Evolutionary conservation across 2,797 vertebrate genomes (phyloP).

Genomic region (Neosilurus hyrtlii): DNA sequence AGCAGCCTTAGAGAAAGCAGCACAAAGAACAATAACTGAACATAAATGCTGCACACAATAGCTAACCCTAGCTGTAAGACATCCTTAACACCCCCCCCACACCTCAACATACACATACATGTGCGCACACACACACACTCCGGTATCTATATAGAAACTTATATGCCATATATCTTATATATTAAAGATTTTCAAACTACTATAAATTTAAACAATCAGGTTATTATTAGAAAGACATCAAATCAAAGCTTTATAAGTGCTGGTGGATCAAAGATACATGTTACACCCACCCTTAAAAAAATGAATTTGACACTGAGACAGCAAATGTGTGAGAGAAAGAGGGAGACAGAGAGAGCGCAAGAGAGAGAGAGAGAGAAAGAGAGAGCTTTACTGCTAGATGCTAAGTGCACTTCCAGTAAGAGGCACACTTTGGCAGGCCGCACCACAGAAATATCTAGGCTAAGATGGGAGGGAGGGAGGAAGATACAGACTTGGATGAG

Average conservation of each 20-base stretch:
- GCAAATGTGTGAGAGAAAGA: too few species aligned
- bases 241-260: conserved; percentile 26
- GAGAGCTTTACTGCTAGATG: conserved; percentile 44
- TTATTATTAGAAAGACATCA: neutral
- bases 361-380: conserved; percentile 15
- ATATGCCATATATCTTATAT: conserved; percentile 26
- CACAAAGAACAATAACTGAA: conserved; percentile 39
- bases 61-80: neutral
- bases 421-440: conserved; percentile 53
- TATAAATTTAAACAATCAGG: neutral
- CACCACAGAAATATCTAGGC: conserved; percentile 53
- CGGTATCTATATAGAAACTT: neutral
- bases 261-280: conserved; percentile 17
- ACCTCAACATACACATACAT: conserved; percentile 6
- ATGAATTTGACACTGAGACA: neutral
- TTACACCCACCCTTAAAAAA: neutral
- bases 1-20: conserved; percentile 41
- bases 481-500: conserved; percentile 13
- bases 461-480: conserved; percentile 26
- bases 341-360: neutral
- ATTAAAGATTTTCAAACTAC: neutral
- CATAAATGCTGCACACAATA: conserved; percentile 28
- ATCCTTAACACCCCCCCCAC: neutral
- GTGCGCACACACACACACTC: conserved; percentile 6
- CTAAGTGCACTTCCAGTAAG: conserved; percentile 63